Percentiles rank a stretch among this genome's conserved stretches.
Evolutionary conservation across 1,140 invertebrate genomes (phyloP).

Genomic region (Anoplolepis gracilipes): DNA sequence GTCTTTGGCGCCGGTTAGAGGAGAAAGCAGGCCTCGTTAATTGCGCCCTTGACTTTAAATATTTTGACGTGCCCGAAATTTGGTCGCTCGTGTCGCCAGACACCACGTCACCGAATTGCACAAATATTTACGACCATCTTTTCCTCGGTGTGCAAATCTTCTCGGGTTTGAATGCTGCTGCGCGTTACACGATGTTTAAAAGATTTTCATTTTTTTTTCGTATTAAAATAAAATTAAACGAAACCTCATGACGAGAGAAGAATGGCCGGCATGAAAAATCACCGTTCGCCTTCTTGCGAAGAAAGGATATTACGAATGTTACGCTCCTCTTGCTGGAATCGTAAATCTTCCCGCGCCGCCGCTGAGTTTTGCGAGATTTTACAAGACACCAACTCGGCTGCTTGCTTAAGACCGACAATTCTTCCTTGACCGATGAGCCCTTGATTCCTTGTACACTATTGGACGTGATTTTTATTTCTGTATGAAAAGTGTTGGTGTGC

Average conservation of each 20-base stretch:
- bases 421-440: slow-evolving; percentile 36
- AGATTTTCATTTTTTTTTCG: slow-evolving; percentile 46
- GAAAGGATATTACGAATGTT: slow-evolving; percentile 74
- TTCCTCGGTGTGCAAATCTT: slow-evolving; percentile 1
- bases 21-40: neutral
- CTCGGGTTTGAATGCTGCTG: neutral
- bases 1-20: neutral
- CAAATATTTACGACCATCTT: slow-evolving; percentile 46
- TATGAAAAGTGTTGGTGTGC: neutral
- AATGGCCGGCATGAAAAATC: slow-evolving; percentile 66
- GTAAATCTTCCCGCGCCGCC: slow-evolving; percentile 71
- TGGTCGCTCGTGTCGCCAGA: slow-evolving; percentile 20
- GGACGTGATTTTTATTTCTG: slow-evolving; percentile 26
- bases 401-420: slow-evolving; percentile 44
- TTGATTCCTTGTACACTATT: neutral
- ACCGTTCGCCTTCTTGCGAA: slow-evolving; percentile 49
- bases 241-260: slow-evolving; percentile 26
- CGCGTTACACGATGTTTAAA: neutral
- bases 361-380: slow-evolving; percentile 44
- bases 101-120: slow-evolving; percentile 8
- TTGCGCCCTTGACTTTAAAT: slow-evolving; percentile 43
- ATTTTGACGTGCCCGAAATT: slow-evolving; percentile 39
- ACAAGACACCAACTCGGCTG: slow-evolving; percentile 36
- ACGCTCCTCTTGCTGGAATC: slow-evolving; percentile 66
- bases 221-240: slow-evolving; percentile 69